Evolutionary conservation across 2,888 invertebrate species (phyloP).

Genomic region (Gari tellinella): DNA sequence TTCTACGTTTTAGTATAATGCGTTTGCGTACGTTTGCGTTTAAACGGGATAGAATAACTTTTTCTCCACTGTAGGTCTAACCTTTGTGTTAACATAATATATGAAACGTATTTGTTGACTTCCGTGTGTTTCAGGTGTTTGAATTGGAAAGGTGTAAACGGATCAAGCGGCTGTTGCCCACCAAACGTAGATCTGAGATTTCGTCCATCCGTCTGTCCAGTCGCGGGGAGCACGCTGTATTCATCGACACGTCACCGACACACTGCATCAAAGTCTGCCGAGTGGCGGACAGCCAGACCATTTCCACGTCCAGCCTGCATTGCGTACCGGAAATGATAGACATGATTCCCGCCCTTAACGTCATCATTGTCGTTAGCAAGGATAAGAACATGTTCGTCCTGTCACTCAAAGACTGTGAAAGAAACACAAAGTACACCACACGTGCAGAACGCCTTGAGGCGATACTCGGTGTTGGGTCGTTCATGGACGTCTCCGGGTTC

Average conservation of each 20-base stretch:
- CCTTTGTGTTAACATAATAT: no score
- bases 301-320: constrained; percentile 46
- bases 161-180: constrained; percentile 42
- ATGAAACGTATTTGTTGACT: no score
- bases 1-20: no score
- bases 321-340: constrained; percentile 51
- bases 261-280: constrained; percentile 59
- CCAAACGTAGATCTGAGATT: constrained; percentile 23
- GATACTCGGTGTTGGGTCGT: constrained; percentile 27
- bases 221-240: constrained; percentile 55
- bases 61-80: no score
- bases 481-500: constrained; percentile 4
- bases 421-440: constrained; percentile 21
- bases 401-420: constrained; percentile 40
- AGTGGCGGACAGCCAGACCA: constrained; percentile 39
- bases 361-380: constrained; percentile 50
- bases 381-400: constrained; percentile 52
- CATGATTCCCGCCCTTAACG: constrained; percentile 44
- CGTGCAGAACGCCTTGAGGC: constrained; percentile 21
- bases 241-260: constrained; percentile 41
- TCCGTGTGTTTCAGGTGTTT: constrained; percentile 33
- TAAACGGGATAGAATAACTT: no score
- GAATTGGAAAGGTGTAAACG: constrained; percentile 49
- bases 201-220: constrained; percentile 43
- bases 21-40: no score